Evolutionary conservation across 2,888 invertebrate species (phyloP).

Genomic region (Pachydiplax longipennis): DNA sequence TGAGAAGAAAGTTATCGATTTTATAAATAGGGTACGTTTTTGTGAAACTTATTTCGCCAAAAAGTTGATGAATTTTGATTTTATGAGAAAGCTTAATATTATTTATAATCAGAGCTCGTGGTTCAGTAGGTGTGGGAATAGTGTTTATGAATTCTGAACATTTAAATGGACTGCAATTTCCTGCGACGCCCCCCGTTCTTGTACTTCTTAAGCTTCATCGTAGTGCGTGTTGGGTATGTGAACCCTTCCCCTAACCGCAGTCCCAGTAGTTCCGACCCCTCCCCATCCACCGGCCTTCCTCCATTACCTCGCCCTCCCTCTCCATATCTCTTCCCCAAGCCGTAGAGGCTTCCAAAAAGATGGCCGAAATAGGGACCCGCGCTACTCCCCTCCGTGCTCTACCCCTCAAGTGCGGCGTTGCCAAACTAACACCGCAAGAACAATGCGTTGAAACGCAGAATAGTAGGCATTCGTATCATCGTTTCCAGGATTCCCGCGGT

Average conservation of each 20-base stretch:
- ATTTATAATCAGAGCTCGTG: too few relatives aligned
- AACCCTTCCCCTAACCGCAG: constrained; percentile 20
- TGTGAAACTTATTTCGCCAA: too few relatives aligned
- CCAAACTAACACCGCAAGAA: background rate
- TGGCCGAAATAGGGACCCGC: constrained; percentile 30
- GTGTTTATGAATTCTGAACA: background rate
- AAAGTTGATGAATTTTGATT: too few relatives aligned
- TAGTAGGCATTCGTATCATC: background rate
- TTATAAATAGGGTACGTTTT: too few relatives aligned
- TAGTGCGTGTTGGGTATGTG: constrained; percentile 14
- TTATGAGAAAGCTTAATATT: too few relatives aligned
- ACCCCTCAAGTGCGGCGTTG: constrained; percentile 36
- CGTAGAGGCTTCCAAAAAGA: constrained; percentile 35
- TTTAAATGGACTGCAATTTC: background rate
- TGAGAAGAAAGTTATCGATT: too few relatives aligned
- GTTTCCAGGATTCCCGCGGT: background rate
- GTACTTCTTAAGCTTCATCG: background rate
- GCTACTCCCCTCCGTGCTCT: constrained; percentile 39
- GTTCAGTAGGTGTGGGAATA: too few relatives aligned
- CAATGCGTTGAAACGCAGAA: constrained; percentile 20
- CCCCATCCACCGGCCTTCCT: background rate
- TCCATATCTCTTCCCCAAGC: background rate
- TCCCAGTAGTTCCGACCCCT: background rate
- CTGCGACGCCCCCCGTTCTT: background rate
- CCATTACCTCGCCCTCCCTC: background rate